phyloP scores from a whole-genome alignment of 2,113 vertebrate genomes.

The Microtus pennsylvanicus region DNA sequence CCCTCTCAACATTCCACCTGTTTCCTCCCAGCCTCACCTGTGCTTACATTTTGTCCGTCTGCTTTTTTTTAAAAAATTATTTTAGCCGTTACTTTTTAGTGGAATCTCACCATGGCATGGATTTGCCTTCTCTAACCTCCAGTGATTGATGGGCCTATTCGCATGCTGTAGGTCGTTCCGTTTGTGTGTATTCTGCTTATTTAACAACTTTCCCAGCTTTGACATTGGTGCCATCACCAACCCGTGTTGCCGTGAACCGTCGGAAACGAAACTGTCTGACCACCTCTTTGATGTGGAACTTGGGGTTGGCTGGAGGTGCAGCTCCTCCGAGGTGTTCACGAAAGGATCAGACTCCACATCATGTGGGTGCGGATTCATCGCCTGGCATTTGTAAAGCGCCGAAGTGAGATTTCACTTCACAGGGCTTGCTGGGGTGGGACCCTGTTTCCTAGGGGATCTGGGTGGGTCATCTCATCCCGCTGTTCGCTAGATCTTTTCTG shows the following conservation, averaged over 20 bases:
- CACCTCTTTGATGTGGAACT: not conserved
- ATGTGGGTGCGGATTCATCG: not conserved
- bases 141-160: not conserved
- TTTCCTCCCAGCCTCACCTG: not conserved
- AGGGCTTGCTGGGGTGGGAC: not conserved
- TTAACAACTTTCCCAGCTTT: not conserved
- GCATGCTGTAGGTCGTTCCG: not conserved
- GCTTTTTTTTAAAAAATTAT: not conserved
- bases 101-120: not conserved
- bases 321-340: not conserved
- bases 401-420: not conserved
- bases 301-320: not conserved
- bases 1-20: not conserved
- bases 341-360: not conserved
- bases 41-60: not conserved
- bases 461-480: not conserved
- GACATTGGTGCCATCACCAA: not conserved
- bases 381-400: not conserved
- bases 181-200: not conserved
- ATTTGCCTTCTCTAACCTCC: constrained; percentile 19
- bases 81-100: not conserved
- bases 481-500: not conserved
- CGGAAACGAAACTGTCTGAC: not conserved
- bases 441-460: not conserved
- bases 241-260: not conserved